These are phyloP conservation scores for Pentalonia nigronervosa DNA, from an alignment of 1,140 invertebrate species.

Conservation along the genomic window DNA sequence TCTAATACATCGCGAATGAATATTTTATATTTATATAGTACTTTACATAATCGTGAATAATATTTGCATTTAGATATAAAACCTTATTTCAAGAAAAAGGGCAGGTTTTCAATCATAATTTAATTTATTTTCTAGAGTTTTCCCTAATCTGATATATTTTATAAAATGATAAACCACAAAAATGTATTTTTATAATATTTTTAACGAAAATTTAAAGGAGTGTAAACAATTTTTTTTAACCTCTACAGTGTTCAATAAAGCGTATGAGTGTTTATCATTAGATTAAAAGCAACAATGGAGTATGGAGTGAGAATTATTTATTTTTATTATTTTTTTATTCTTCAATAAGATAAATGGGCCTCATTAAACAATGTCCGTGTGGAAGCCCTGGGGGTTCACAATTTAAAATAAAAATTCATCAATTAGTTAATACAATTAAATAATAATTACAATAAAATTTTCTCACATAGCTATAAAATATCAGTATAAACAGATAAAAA, in stretches of 20 bases:
- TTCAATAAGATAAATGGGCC: too few species aligned
- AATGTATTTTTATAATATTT: background rate
- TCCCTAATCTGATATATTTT: background rate
- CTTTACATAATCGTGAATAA: slow-evolving; percentile 35
- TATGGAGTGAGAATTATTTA: too few species aligned
- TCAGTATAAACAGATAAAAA: too few species aligned
- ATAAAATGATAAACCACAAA: background rate
- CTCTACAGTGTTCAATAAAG: background rate
- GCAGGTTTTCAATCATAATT: slow-evolving; percentile 1
- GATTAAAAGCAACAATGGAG: background rate
- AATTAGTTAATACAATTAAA: too few species aligned
- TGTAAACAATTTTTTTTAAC: background rate
- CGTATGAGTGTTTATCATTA: background rate
- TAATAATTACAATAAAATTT: too few species aligned
- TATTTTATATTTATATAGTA: background rate
- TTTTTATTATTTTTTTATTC: too few species aligned
- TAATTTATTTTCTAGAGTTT: background rate
- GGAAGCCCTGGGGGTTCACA: too few species aligned
- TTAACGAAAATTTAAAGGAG: background rate
- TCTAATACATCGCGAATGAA: background rate
- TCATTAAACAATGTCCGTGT: too few species aligned
- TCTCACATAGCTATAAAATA: too few species aligned
- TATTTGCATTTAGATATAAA: slow-evolving; percentile 18
- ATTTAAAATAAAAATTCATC: too few species aligned
- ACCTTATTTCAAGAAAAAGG: background rate